Conservation (phyloP, 2,113 vertebrate species). For the Pogona vitticeps region DNA sequence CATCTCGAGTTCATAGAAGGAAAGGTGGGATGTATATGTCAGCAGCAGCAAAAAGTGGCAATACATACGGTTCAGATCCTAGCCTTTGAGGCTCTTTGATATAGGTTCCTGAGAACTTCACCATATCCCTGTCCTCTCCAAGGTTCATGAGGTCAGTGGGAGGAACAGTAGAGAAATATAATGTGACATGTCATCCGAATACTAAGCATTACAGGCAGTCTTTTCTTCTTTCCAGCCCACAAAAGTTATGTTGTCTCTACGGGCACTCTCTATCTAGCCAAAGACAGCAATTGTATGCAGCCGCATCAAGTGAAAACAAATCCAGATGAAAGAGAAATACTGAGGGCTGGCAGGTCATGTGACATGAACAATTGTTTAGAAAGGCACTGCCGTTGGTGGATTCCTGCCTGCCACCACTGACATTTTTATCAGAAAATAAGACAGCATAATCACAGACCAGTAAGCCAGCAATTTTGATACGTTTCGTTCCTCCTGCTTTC, state of each 20-base stretch:
- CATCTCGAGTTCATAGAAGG: background rate
- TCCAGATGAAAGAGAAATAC: background rate
- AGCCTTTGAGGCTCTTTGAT: background rate
- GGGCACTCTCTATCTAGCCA: background rate
- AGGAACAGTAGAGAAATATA: background rate
- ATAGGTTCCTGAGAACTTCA: background rate
- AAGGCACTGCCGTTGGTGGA: background rate
- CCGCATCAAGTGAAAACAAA: background rate
- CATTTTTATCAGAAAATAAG: conserved; percentile 6
- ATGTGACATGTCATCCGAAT: no score
- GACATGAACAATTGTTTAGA: background rate
- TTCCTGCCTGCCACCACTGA: background rate
- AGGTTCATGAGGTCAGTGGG: background rate
- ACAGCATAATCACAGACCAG: background rate
- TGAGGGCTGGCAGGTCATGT: background rate
- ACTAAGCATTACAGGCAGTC: no score
- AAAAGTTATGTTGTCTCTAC: background rate
- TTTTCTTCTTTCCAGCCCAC: background rate
- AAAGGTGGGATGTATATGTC: no score
- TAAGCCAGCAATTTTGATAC: background rate
- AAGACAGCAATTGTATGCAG: no score
- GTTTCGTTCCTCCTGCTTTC: background rate
- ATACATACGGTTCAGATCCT: background rate
- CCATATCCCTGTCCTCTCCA: background rate
- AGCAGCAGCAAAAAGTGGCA: no score